Evolutionary conservation across 2,888 invertebrate species (phyloP).

Genomic region (Pimpla rufipes): DNA sequence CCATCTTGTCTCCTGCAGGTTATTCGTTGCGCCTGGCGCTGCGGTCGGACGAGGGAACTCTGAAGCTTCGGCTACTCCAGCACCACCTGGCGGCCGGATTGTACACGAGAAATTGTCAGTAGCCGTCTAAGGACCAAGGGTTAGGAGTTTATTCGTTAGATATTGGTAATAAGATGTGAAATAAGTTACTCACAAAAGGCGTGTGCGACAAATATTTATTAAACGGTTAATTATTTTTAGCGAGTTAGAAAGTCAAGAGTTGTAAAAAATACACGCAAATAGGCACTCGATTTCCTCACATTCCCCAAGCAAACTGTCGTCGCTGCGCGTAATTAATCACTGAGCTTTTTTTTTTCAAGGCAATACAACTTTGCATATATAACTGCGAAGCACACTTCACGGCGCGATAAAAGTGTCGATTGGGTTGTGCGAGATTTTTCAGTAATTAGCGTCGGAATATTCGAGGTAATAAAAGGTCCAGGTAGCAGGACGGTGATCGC

Average conservation of each 20-base stretch:
- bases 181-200: background rate
- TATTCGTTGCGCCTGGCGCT: background rate
- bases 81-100: background rate
- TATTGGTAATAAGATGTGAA: background rate
- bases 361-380: background rate
- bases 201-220: constrained; percentile 2
- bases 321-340: background rate
- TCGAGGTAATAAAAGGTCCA: background rate
- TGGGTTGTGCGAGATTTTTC: background rate
- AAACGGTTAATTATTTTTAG: background rate
- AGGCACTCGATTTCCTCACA: background rate
- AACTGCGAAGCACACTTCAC: background rate
- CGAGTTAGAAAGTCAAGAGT: background rate
- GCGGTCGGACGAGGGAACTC: background rate
- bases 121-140: background rate
- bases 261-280: background rate
- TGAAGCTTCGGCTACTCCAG: background rate
- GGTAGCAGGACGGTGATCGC: constrained; percentile 3
- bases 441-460: background rate
- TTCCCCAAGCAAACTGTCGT: background rate
- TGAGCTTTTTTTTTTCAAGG: background rate
- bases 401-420: background rate
- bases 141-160: too few species aligned
- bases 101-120: background rate
- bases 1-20: background rate